Evolutionary conservation across 2,888 invertebrate species (phyloP).

Genomic region (Cephus spinipes): DNA sequence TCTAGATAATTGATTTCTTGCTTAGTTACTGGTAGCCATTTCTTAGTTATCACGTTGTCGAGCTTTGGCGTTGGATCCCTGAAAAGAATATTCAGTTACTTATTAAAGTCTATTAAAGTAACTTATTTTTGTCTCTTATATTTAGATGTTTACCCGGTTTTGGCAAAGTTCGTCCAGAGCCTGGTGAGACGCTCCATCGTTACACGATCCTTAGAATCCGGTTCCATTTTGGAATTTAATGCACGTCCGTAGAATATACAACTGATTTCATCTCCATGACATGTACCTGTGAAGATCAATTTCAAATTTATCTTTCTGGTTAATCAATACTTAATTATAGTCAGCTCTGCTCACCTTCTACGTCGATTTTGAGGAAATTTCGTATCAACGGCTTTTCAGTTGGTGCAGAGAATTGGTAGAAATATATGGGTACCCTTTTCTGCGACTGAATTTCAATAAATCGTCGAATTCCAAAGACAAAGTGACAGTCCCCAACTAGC

Average conservation of each 20-base stretch:
- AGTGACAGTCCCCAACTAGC: constrained; percentile 19
- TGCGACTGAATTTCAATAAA: constrained; percentile 29
- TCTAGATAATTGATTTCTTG: constrained; percentile 2
- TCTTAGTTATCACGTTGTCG: constrained; percentile 11
- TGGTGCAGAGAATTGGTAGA: constrained; percentile 42
- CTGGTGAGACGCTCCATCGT: constrained; percentile 24
- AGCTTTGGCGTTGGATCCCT: constrained; percentile 14
- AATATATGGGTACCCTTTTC: constrained; percentile 35
- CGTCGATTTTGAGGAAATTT: constrained; percentile 30
- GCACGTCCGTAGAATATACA: constrained; percentile 68
- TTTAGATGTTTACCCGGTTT: constrained; percentile 10
- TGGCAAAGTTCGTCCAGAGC: constrained; percentile 18
- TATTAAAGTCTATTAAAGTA: not conserved
- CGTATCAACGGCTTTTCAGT: constrained; percentile 29
- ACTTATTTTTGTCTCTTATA: not conserved
- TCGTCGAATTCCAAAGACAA: constrained; percentile 35
- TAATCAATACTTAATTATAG: not conserved
- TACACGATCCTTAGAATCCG: constrained; percentile 35
- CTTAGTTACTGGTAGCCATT: constrained; percentile 7
- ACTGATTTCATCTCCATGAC: constrained; percentile 73
- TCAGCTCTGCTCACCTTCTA: constrained; percentile 1
- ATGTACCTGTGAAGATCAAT: constrained; percentile 65
- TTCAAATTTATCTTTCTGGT: not conserved
- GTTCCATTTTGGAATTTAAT: not conserved
- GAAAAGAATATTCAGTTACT: not conserved